Conservation (phyloP, 2,888 invertebrate genomes). For the Patella pellucida region DNA sequence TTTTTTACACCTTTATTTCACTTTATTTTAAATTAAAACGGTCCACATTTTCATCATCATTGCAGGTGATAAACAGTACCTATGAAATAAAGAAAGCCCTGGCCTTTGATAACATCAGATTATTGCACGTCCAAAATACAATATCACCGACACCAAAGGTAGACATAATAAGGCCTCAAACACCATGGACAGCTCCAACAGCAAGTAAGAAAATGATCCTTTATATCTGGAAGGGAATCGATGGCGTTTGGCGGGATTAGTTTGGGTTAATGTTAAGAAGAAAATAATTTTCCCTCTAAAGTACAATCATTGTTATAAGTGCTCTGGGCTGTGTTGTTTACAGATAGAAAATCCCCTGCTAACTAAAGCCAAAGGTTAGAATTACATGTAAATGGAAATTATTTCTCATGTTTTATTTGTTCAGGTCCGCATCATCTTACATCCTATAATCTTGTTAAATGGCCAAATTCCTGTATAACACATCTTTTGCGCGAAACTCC, state of each 20-base stretch:
- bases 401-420: no score
- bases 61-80: slow-evolving; percentile 15
- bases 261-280: no score
- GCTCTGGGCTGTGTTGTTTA: no score
- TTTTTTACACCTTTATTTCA: no score
- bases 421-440: no score
- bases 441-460: no score
- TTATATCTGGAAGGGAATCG: not conserved
- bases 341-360: no score
- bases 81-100: slow-evolving; percentile 16
- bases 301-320: no score
- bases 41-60: not conserved
- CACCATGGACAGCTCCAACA: not conserved
- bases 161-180: slow-evolving; percentile 15
- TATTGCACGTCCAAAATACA: slow-evolving; percentile 19
- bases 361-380: no score
- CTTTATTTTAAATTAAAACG: no score
- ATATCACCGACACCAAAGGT: slow-evolving; percentile 13
- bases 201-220: not conserved
- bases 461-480: not conserved
- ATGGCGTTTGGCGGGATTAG: not conserved
- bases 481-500: not conserved
- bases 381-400: no score
- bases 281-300: no score
- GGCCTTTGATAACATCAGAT: slow-evolving; percentile 16